Percentiles rank a stretch among this genome's conserved stretches.
These are phyloP conservation scores for Siniperca obscura DNA, from an alignment of 2,797 vertebrate genomes.

Conservation along the genomic window DNA sequence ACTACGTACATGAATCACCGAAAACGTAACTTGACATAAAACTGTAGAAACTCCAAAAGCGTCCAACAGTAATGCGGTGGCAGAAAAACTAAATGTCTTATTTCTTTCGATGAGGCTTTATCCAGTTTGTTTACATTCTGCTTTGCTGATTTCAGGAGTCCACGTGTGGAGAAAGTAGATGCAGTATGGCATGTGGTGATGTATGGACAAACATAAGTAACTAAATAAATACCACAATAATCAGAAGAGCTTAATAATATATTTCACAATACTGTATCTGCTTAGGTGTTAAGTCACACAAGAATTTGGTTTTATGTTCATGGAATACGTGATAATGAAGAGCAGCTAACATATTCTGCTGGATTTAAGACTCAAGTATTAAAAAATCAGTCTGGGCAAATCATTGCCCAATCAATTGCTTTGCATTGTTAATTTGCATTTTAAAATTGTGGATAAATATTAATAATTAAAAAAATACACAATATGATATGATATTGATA, in stretches of 20 bases:
- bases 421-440: not conserved
- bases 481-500: not conserved
- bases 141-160: not conserved
- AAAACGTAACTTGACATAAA: not conserved
- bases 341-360: not conserved
- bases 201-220: not conserved
- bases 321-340: not conserved
- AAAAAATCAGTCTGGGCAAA: not conserved
- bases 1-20: not conserved
- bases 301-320: not conserved
- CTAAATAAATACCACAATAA: not conserved
- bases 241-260: not conserved
- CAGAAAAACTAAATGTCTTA: not conserved
- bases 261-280: not conserved
- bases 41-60: not conserved
- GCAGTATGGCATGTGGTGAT: not conserved
- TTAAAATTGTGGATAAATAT: not conserved
- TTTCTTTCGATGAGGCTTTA: not conserved
- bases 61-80: not conserved
- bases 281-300: not conserved
- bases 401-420: not conserved
- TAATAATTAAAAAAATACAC: not conserved
- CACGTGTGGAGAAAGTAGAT: not conserved
- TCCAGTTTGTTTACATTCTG: not conserved
- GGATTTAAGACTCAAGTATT: not conserved